phyloP scores from a whole-genome alignment of 2,888 invertebrate species.

The Eupelmus urozonus region DNA sequence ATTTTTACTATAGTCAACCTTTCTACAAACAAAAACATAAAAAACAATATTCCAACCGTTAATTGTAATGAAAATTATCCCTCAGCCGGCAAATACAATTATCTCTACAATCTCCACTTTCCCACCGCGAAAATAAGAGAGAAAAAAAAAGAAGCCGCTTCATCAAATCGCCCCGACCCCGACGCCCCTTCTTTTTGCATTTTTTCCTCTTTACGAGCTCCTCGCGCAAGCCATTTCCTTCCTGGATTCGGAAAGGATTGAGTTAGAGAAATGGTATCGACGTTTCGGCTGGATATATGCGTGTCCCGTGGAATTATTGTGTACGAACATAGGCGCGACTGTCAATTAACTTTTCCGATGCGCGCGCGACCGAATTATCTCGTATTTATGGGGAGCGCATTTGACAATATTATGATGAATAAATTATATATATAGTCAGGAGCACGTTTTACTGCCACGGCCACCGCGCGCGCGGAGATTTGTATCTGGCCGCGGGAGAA shows the following conservation, averaged over 20 bases:
- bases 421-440: too few relatives aligned
- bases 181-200: neutral
- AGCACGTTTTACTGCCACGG: too few relatives aligned
- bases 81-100: too few relatives aligned
- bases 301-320: conserved; percentile 36
- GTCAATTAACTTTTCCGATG: conserved; percentile 45
- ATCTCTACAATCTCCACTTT: too few relatives aligned
- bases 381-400: conserved; percentile 10
- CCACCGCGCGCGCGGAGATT: too few relatives aligned
- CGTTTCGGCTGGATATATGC: conserved; percentile 31
- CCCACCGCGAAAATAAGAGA: neutral
- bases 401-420: conserved; percentile 42
- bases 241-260: conserved; percentile 24
- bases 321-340: neutral
- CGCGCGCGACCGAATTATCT: conserved; percentile 5
- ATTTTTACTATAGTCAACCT: too few relatives aligned
- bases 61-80: too few relatives aligned
- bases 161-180: too few relatives aligned
- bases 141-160: neutral
- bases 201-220: neutral
- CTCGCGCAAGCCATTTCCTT: too few relatives aligned
- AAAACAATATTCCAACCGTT: too few relatives aligned
- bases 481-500: too few relatives aligned
- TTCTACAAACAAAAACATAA: too few relatives aligned
- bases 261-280: conserved; percentile 41